Evolutionary conservation across 1,140 invertebrate species (phyloP), one percentile per base, ranked within the genome.

Genomic region (Druon quercuslanigerum): DNA sequence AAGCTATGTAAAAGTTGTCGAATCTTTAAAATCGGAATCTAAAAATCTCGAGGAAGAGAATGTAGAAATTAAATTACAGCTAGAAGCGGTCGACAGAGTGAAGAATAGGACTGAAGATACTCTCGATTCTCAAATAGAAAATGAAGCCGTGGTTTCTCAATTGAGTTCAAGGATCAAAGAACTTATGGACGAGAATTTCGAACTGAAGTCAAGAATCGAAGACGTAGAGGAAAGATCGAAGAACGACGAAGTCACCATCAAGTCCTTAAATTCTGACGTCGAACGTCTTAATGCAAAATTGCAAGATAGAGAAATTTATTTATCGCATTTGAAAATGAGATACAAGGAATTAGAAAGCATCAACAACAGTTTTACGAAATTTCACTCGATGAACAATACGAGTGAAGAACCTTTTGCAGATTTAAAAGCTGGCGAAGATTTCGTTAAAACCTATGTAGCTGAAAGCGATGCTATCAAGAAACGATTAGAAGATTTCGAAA

Each of bases 271-370:
- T 51, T 50, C 57, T 13, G 52, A 71, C 50, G 11, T 60, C 11
- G 25, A 66, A 14, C 6, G 70, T 57, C 19, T 57, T 60, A 73
- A 17, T 50, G 25, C 40, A 76, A 52, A 56, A 52, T 52, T 46
- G 50, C 66, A 60, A 75, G 50, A 77, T 40, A 70, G 51, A 33
- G 16, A 75, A 75, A 40, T 75, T 74, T 13, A 66, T 25, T 33
- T 66, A 8, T 66, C 60, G 5, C 60, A 66, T 66, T 66, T 66
- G 33, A 66, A 66, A 2, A 40, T 25, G 8, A 33, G 33, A 13
- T 66, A 25, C 25, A 25, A 66, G n/a, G 60, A 66, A 66, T 40
- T 66, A 33, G 13, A 66, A 33, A 66, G 25, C 9, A 40, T 40
- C 25, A 66, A 66, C 25, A 40, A 40, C 25, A 66, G 60, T 66